Percentiles rank a stretch among this genome's conserved stretches.
phyloP scores from a whole-genome alignment of 2,797 vertebrate genomes.

The Chelidonichthys spinosus region DNA sequence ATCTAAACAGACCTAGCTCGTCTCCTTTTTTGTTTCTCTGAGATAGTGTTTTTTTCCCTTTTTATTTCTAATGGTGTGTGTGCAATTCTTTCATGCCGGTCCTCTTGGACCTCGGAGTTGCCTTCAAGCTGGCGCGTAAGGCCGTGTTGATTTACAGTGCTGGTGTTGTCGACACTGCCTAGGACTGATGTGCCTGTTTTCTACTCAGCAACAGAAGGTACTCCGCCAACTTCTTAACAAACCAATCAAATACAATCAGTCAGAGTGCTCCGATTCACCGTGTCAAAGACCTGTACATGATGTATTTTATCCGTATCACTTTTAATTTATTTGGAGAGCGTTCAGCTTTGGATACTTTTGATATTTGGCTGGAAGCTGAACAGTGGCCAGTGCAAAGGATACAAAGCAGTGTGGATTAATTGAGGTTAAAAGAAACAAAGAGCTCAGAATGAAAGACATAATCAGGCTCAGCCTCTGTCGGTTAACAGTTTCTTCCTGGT shows the following conservation, averaged over 20 bases:
- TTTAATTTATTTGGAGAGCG: constrained; percentile 39
- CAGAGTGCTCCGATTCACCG: constrained; percentile 37
- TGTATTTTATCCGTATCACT: constrained; percentile 30
- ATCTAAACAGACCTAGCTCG: not conserved
- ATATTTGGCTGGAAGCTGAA: constrained; percentile 22
- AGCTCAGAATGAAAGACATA: constrained; percentile 29
- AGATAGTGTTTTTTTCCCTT: not conserved
- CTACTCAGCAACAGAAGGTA: constrained; percentile 22
- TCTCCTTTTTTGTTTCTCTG: constrained; percentile 17
- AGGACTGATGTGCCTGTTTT: constrained; percentile 39
- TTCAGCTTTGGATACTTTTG: constrained; percentile 30
- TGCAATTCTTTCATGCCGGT: constrained; percentile 17
- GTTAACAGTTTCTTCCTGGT: constrained; percentile 17
- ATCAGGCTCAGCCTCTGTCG: constrained; percentile 23
- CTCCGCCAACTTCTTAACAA: constrained; percentile 52
- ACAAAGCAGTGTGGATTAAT: constrained; percentile 43
- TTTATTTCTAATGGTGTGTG: constrained; percentile 6
- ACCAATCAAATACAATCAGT: constrained; percentile 54
- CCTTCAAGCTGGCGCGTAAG: constrained; percentile 12
- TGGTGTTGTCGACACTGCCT: constrained; percentile 17
- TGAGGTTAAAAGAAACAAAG: constrained; percentile 49
- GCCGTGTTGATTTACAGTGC: constrained; percentile 37
- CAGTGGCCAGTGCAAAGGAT: constrained; percentile 21
- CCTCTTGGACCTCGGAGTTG: constrained; percentile 11
- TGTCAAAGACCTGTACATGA: constrained; percentile 26